Conservation (phyloP, 2,888 invertebrate genomes). For the Caenorhabditis sinica region DNA sequence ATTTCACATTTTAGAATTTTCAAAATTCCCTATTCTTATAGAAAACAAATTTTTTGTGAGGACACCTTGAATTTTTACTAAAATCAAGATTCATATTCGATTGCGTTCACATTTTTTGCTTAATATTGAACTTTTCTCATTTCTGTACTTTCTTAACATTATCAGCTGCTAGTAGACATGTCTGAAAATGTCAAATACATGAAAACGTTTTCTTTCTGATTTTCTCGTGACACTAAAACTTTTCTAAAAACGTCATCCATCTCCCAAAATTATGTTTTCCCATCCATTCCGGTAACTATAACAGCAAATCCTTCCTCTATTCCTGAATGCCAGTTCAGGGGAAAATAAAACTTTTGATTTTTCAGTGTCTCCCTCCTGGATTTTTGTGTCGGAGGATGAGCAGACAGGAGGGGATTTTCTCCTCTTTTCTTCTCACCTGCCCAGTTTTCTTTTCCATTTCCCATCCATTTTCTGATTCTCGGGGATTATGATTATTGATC, state of each 20-base stretch:
- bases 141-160: neutral
- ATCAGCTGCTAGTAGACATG: neutral
- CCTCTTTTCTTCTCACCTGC: conserved; percentile 35
- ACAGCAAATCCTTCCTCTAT: conserved; percentile 7
- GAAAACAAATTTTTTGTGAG: too few relatives aligned
- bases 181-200: neutral
- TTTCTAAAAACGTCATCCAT: neutral
- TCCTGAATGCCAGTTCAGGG: neutral
- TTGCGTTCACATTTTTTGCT: neutral
- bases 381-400: conserved; percentile 43
- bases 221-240: neutral
- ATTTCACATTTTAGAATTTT: too few relatives aligned
- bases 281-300: conserved; percentile 14
- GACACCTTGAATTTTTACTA: too few relatives aligned
- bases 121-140: too few relatives aligned
- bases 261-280: neutral
- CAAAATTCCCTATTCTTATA: too few relatives aligned
- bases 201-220: too few relatives aligned
- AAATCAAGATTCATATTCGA: too few relatives aligned
- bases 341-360: neutral
- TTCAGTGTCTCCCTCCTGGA: neutral
- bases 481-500: conserved; percentile 45
- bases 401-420: conserved; percentile 34
- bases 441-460: neutral
- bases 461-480: neutral